phyloP scores from a whole-genome alignment of 2,797 vertebrate genomes.

The Poecilia velifera region DNA sequence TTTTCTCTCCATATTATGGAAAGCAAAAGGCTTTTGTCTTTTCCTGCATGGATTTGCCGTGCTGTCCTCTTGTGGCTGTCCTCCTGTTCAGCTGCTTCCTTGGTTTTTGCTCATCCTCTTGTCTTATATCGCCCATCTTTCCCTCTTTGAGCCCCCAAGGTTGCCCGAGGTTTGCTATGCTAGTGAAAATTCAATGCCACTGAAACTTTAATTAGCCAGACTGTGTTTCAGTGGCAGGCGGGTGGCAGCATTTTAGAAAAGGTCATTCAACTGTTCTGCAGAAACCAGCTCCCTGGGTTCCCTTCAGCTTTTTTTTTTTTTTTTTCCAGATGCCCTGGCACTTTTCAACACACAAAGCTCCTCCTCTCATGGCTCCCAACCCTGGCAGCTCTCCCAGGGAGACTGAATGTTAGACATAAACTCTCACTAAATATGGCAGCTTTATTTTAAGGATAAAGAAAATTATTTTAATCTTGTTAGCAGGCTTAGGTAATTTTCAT shows the following conservation, averaged over 20 bases:
- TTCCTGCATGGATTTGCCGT: conserved; percentile 36
- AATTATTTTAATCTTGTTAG: conserved; percentile 27
- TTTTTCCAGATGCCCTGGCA: conserved; percentile 26
- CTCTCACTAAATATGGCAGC: conserved; percentile 27
- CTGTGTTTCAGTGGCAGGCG: conserved; percentile 70
- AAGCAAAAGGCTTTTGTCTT: conserved; percentile 38
- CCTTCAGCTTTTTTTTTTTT: conserved; percentile 47
- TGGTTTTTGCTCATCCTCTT: conserved; percentile 8
- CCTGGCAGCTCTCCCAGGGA: conserved; percentile 29
- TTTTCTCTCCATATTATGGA: conserved; percentile 18
- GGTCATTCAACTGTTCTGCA: conserved; percentile 71
- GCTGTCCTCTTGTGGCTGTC: conserved; percentile 58
- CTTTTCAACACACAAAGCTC: conserved; percentile 41
- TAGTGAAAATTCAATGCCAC: conserved; percentile 77
- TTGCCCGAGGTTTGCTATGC: conserved; percentile 75
- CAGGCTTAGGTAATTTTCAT: conserved; percentile 26
- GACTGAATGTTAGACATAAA: conserved; percentile 44
- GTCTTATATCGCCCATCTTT: conserved; percentile 38
- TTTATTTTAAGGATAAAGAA: conserved; percentile 23
- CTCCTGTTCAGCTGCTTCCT: conserved; percentile 37
- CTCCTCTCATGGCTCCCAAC: conserved; percentile 31
- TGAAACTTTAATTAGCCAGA: conserved; percentile 80
- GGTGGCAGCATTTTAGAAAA: conserved; percentile 74
- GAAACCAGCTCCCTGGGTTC: conserved; percentile 58
- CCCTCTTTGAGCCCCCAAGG: conserved; percentile 64